Evolutionary conservation across 2,113 vertebrate genomes (phyloP).

Genomic region (Syngnathus scovelli): DNA sequence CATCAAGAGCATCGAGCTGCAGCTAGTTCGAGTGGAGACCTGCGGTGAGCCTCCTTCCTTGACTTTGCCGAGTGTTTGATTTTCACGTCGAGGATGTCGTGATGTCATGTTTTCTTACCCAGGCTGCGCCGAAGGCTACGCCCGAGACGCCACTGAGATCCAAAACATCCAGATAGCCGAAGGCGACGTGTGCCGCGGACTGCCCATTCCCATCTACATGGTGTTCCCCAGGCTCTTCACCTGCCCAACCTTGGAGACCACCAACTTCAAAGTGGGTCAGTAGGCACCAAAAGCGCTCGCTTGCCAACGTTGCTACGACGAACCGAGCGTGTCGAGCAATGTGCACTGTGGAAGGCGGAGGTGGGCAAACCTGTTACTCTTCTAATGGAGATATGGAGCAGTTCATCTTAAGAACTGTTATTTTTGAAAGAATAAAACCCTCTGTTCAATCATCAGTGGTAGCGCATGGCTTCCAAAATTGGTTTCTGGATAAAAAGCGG

Average conservation of each 20-base stretch:
- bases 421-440: too few relatives aligned
- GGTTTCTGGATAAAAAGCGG: not conserved
- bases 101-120: not conserved
- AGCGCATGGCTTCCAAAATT: not conserved
- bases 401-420: too few relatives aligned
- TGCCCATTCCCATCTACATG: constrained; percentile 91
- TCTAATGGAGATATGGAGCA: too few relatives aligned
- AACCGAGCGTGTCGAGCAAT: too few relatives aligned
- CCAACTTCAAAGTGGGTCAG: constrained; percentile 98
- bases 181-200: constrained; percentile 83
- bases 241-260: constrained; percentile 91
- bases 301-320: too few relatives aligned
- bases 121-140: constrained; percentile 96
- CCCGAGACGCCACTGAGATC: constrained; percentile 92
- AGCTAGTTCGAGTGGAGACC: constrained; percentile 93
- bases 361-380: too few relatives aligned
- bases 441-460: too few relatives aligned
- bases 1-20: constrained; percentile 88
- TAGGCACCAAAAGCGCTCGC: not conserved
- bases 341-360: too few relatives aligned
- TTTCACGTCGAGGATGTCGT: too few relatives aligned
- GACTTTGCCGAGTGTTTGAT: too few relatives aligned
- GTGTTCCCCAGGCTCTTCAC: constrained; percentile 94
- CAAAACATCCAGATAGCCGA: constrained; percentile 98
- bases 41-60: constrained; percentile 75